Percentiles rank a stretch among this genome's conserved stretches.
Evolutionary conservation across 2,113 vertebrate genomes (phyloP).

Genomic region (Castor canadensis): DNA sequence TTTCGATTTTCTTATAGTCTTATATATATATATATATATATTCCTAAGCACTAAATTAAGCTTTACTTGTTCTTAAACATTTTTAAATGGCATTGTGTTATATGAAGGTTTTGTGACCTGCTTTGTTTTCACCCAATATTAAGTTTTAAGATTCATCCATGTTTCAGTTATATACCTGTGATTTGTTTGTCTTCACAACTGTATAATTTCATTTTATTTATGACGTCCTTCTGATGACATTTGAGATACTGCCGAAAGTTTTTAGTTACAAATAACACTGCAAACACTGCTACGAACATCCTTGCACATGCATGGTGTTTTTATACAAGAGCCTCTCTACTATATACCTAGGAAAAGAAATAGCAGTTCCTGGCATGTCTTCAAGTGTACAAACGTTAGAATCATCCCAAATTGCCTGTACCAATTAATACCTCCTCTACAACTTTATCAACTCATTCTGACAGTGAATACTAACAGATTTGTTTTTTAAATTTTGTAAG

Average conservation of each 20-base stretch:
- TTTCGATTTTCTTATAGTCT: background rate
- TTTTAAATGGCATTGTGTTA: background rate
- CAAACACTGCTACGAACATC: background rate
- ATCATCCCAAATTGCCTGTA: background rate
- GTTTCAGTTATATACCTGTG: background rate
- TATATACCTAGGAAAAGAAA: background rate
- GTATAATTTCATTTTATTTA: conserved; percentile 7
- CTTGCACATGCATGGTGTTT: background rate
- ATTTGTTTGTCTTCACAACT: background rate
- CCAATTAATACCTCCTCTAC: background rate
- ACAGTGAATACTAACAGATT: background rate
- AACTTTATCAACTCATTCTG: background rate
- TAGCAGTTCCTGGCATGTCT: background rate
- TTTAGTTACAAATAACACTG: background rate
- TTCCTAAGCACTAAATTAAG: background rate
- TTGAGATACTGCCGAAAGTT: background rate
- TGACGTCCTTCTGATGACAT: background rate
- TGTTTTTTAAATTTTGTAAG: background rate
- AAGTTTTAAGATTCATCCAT: background rate
- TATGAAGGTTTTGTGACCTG: background rate
- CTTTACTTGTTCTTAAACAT: background rate
- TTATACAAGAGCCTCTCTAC: background rate
- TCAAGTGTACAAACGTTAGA: background rate
- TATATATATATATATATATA: background rate
- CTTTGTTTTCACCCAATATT: background rate